Conservation (phyloP, 2,113 vertebrate genomes). For the Henicopernis longicauda region DNA sequence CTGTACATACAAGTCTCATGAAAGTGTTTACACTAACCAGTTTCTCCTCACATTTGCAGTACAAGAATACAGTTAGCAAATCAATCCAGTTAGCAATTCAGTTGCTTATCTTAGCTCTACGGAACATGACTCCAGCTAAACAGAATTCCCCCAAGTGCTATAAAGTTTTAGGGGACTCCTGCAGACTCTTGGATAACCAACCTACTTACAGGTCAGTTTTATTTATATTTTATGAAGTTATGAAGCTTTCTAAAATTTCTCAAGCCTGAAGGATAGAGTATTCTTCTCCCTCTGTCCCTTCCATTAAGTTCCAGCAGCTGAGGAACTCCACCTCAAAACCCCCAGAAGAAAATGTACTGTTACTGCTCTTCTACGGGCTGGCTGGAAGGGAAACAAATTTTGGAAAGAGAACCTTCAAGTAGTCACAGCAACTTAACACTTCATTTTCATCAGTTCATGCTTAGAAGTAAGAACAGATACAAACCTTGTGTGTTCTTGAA, state of each 20-base stretch:
- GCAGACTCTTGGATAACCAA: not conserved
- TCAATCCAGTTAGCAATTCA: not conserved
- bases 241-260: not conserved
- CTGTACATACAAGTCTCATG: accelerated
- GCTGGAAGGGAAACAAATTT: not conserved
- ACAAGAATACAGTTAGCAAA: not conserved
- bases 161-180: not conserved
- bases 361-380: not conserved
- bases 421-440: not conserved
- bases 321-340: not conserved
- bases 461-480: not conserved
- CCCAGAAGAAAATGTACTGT: accelerated
- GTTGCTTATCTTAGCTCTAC: not conserved
- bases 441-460: not conserved
- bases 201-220: not conserved
- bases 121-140: not conserved
- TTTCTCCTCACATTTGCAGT: not conserved
- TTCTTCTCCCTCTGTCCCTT: not conserved
- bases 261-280: not conserved
- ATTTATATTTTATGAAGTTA: not conserved
- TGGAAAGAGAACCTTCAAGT: not conserved
- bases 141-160: not conserved
- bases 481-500: constrained; percentile 98
- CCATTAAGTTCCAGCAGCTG: not conserved
- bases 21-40: not conserved